These are phyloP conservation scores for Stenopsyche tienmushanensis DNA, from an alignment of 1,140 invertebrate species.

Conservation along the genomic window DNA sequence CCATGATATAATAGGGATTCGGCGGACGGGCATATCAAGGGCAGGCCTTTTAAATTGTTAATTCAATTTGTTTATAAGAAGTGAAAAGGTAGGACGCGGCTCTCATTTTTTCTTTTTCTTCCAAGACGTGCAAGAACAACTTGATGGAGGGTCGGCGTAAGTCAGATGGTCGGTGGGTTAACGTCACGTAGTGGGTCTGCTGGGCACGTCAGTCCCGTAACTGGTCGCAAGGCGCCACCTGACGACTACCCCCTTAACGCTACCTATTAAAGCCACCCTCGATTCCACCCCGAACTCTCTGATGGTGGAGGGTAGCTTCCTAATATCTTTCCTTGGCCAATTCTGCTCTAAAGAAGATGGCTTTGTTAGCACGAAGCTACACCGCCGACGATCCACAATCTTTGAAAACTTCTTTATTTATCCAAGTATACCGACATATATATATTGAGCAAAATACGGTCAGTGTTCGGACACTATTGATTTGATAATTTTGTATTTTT, in stretches of 20 bases:
- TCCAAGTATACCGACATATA: no score
- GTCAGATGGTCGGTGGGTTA: constrained; percentile 7
- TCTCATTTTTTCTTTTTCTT: not conserved
- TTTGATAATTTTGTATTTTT: no score
- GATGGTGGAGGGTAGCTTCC: constrained; percentile 1
- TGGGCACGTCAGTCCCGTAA: constrained; percentile 28
- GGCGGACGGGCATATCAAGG: constrained; percentile 29
- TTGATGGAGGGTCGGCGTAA: not conserved
- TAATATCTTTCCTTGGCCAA: constrained; percentile 6
- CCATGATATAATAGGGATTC: no score
- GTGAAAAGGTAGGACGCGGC: not conserved
- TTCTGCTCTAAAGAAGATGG: not conserved
- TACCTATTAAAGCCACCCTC: not conserved
- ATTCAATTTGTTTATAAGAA: not conserved
- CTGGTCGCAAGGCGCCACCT: constrained; percentile 31
- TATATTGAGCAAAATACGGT: no score
- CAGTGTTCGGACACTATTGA: no score
- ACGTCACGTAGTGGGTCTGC: constrained; percentile 26
- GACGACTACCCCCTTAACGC: constrained; percentile 15
- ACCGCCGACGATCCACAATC: no score
- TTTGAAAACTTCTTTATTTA: no score
- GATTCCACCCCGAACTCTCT: not conserved
- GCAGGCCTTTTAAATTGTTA: not conserved
- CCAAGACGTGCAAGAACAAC: not conserved
- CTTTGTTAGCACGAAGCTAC: no score